These are phyloP conservation scores for Sebastes paucispinis DNA, from an alignment of 2,797 vertebrate genomes.

Conservation along the genomic window DNA sequence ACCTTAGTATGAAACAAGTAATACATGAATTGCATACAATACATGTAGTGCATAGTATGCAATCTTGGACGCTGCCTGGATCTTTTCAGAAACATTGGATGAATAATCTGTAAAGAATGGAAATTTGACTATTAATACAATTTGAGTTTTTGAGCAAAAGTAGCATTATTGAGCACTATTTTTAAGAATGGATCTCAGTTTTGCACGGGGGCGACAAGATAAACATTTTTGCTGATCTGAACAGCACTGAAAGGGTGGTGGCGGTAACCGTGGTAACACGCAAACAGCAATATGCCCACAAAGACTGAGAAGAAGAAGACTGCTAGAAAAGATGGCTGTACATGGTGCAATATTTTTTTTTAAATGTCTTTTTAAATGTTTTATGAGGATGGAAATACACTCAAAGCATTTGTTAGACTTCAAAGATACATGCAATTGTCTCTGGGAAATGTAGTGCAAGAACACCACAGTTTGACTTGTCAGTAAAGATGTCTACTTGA, in stretches of 20 bases:
- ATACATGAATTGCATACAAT: too few relatives aligned
- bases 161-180: not conserved
- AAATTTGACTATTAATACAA: not conserved
- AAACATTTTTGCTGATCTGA: not conserved
- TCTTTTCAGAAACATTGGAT: not conserved
- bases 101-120: not conserved
- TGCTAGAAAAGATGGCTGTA: not conserved
- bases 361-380: too few relatives aligned
- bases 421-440: not conserved
- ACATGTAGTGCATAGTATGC: too few relatives aligned
- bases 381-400: not conserved
- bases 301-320: not conserved
- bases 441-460: not conserved
- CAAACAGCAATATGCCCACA: not conserved
- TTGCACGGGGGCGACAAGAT: not conserved
- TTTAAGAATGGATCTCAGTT: not conserved
- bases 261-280: not conserved
- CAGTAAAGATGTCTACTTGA: not conserved
- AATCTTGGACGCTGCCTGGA: accelerated
- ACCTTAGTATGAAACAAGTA: too few relatives aligned
- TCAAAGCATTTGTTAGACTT: too few relatives aligned
- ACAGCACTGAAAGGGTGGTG: not conserved
- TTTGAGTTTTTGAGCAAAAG: not conserved
- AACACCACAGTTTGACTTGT: not conserved
- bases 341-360: not conserved